phyloP scores from a whole-genome alignment of 2,797 vertebrate species.

The Anguilla anguilla region DNA sequence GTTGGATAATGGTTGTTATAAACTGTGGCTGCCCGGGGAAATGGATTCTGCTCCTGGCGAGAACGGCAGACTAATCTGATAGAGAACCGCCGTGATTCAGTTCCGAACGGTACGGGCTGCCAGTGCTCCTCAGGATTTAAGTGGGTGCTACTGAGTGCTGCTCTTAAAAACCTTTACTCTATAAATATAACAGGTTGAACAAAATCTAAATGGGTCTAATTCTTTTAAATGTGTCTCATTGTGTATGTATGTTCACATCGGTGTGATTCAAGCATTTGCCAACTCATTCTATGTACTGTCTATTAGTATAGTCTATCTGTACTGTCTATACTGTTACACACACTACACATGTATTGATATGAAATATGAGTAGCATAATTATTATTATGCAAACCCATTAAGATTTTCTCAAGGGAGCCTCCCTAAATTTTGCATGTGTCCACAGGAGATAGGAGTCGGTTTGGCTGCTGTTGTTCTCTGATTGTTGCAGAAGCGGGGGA shows the following conservation, averaged over 20 bases:
- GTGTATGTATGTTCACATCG: not conserved
- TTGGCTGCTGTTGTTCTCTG: not conserved
- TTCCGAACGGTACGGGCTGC: too few species aligned
- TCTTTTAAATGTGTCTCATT: not conserved
- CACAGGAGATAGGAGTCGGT: not conserved
- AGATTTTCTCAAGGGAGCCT: not conserved
- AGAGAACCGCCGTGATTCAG: not conserved
- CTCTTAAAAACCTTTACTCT: not conserved
- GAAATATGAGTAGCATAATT: not conserved
- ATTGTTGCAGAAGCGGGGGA: not conserved
- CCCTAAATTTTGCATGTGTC: not conserved
- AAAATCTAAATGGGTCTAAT: too few species aligned
- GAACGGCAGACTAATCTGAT: not conserved
- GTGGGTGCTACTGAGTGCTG: not conserved
- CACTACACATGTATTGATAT: not conserved
- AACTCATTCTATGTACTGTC: not conserved
- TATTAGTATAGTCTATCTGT: not conserved
- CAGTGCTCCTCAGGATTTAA: not conserved
- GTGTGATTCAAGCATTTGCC: not conserved
- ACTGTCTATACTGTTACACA: not conserved
- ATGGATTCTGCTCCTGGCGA: not conserved
- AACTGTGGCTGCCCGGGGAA: not conserved
- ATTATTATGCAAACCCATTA: not conserved
- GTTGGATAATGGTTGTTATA: not conserved
- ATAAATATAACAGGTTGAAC: not conserved